Conservation (phyloP, 2,888 invertebrate genomes). For the Sarcophaga rosellei region DNA sequence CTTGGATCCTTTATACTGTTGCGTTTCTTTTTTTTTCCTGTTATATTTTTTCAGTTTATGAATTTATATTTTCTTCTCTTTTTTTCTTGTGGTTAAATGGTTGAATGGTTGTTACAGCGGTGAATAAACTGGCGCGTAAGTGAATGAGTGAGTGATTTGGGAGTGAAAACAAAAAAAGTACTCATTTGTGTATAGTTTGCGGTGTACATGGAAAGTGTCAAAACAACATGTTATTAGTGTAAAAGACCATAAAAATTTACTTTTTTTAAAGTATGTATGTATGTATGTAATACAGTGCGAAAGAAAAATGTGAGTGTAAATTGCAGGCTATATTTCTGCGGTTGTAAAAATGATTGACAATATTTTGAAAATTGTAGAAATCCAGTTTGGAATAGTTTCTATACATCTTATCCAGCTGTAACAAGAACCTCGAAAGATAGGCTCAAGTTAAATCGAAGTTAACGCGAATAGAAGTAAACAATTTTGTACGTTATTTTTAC, state of each 20-base stretch:
- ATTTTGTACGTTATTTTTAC: too few relatives aligned
- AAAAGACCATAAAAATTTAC: slow-evolving; percentile 30
- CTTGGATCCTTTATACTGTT: neutral
- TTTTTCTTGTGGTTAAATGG: slow-evolving; percentile 6
- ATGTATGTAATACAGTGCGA: neutral
- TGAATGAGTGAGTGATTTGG: neutral
- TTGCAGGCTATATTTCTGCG: too few relatives aligned
- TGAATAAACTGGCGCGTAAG: neutral
- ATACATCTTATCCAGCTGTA: too few relatives aligned
- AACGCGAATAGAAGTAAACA: too few relatives aligned
- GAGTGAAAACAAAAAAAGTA: neutral
- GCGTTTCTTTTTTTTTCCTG: neutral
- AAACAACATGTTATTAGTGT: slow-evolving; percentile 44
- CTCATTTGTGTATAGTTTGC: neutral
- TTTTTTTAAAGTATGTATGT: too few relatives aligned
- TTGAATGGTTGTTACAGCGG: neutral
- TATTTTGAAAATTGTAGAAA: too few relatives aligned
- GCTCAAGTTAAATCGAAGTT: too few relatives aligned
- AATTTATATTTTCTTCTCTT: neutral
- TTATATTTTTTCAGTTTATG: slow-evolving; percentile 12
- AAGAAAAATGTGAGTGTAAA: too few relatives aligned
- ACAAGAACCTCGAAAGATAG: too few relatives aligned
- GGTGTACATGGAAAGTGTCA: slow-evolving; percentile 20
- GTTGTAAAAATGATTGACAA: too few relatives aligned
- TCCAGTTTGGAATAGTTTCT: too few relatives aligned